Evolutionary conservation across 2,888 invertebrate genomes (phyloP).

Genomic region (Callinectes sapidus): DNA sequence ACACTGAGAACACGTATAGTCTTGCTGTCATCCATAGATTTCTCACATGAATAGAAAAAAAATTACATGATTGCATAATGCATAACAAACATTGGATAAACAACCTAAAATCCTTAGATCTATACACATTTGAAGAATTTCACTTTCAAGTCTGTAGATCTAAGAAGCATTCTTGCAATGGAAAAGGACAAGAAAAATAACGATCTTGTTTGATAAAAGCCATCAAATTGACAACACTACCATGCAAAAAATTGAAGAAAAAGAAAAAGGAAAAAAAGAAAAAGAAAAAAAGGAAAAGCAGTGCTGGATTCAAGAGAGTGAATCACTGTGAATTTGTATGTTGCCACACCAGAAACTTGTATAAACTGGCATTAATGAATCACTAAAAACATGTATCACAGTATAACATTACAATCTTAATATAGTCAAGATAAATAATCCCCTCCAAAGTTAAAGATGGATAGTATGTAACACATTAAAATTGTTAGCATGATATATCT

Average conservation of each 20-base stretch:
- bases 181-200: background rate
- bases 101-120: background rate
- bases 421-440: background rate
- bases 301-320: background rate
- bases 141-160: background rate
- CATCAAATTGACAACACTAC: background rate
- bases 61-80: background rate
- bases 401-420: background rate
- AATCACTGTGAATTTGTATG: slow-evolving; percentile 12
- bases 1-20: background rate
- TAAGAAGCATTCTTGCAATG: background rate
- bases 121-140: background rate
- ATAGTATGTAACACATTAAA: background rate
- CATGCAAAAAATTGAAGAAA: background rate
- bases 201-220: background rate
- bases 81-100: background rate
- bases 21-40: background rate
- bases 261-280: too few relatives aligned
- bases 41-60: background rate
- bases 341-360: background rate
- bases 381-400: background rate
- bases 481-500: background rate
- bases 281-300: too few relatives aligned
- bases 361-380: background rate
- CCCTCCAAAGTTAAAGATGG: background rate